These are phyloP conservation scores for Trichomycterus rosablanca DNA, from an alignment of 2,113 vertebrate species.

Conservation along the genomic window DNA sequence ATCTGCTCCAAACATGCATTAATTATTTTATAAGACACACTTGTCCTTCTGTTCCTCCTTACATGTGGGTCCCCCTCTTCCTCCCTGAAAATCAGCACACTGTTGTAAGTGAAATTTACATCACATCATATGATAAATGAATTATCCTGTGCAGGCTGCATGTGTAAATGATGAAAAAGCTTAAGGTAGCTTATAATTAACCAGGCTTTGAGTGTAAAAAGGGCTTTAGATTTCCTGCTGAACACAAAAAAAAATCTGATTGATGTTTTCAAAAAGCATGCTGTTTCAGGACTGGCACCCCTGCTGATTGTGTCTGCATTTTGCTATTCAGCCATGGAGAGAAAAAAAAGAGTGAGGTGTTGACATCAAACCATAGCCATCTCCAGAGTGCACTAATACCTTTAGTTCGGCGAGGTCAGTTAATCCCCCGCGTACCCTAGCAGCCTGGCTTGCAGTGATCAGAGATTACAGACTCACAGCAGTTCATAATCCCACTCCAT, in stretches of 20 bases:
- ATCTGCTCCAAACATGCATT: too few species aligned
- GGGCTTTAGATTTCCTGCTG: constrained; percentile 9
- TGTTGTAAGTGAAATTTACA: too few species aligned
- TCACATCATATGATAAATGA: too few species aligned
- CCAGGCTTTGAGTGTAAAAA: not conserved
- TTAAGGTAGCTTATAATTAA: not conserved
- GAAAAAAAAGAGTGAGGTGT: not conserved
- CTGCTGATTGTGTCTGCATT: constrained; percentile 1
- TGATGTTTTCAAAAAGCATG: constrained; percentile 8
- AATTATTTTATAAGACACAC: too few species aligned
- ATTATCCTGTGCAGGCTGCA: too few species aligned
- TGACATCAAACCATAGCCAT: constrained; percentile 25
- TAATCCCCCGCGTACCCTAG: constrained; percentile 21
- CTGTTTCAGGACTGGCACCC: constrained; percentile 12
- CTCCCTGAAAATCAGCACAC: too few species aligned
- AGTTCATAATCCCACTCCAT: constrained; percentile 25
- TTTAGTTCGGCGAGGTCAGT: constrained; percentile 33
- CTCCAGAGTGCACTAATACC: constrained; percentile 29
- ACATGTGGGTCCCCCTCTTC: too few species aligned
- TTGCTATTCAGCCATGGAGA: not conserved
- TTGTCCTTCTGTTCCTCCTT: too few species aligned
- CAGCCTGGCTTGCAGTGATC: constrained; percentile 22
- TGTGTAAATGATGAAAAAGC: too few species aligned
- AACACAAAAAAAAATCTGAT: constrained; percentile 12
- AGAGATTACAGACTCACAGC: constrained; percentile 29